Evolutionary conservation across 1,140 invertebrate species (phyloP).

Genomic region (Mercenaria mercenaria): DNA sequence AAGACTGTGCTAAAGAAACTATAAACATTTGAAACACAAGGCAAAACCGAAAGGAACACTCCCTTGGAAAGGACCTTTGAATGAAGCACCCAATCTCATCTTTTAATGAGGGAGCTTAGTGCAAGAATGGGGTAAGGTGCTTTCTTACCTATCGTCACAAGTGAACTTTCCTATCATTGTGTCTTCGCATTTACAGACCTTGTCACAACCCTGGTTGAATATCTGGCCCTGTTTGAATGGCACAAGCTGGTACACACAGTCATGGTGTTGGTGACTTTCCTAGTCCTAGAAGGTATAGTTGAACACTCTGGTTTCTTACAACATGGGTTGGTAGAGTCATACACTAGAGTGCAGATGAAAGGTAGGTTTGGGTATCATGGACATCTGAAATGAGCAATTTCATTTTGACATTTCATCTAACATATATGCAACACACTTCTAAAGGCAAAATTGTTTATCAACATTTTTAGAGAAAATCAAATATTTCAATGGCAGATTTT

Average conservation of each 20-base stretch:
- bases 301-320: constrained; percentile 76
- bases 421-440: too few relatives aligned
- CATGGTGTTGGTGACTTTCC: background rate
- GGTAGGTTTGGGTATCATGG: constrained; percentile 72
- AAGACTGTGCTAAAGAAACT: too few relatives aligned
- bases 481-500: too few relatives aligned
- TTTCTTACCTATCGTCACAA: constrained; percentile 79
- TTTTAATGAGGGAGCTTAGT: too few relatives aligned
- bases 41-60: too few relatives aligned
- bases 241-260: constrained; percentile 77
- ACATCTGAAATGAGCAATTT: constrained; percentile 73
- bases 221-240: constrained; percentile 77
- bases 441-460: too few relatives aligned
- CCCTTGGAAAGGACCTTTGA: too few relatives aligned
- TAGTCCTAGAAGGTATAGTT: constrained; percentile 47
- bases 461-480: too few relatives aligned
- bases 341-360: constrained; percentile 71
- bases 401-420: too few relatives aligned
- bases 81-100: too few relatives aligned
- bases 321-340: constrained; percentile 76
- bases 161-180: constrained; percentile 74
- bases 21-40: too few relatives aligned
- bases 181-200: constrained; percentile 78
- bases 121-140: too few relatives aligned
- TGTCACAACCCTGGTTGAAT: constrained; percentile 79